Conservation (phyloP, 2,888 invertebrate genomes). For the Synanthedon myopaeformis region DNA sequence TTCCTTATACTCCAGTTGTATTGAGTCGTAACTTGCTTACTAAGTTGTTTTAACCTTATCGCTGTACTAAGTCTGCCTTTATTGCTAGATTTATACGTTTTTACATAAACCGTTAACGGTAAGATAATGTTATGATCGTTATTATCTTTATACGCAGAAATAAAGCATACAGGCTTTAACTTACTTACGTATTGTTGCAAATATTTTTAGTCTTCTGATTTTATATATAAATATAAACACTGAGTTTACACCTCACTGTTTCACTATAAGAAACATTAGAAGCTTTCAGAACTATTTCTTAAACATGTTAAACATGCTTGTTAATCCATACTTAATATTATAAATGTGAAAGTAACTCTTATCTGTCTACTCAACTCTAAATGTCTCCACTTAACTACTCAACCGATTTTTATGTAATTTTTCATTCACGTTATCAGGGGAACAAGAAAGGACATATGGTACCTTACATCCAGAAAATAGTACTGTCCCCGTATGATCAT, state of each 20-base stretch:
- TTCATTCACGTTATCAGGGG: too few species aligned
- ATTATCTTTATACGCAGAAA: background rate
- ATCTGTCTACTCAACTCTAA: too few species aligned
- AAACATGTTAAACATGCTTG: too few species aligned
- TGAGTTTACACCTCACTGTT: background rate
- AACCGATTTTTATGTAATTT: too few species aligned
- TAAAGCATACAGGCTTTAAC: background rate
- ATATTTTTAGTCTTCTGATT: background rate
- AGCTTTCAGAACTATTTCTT: too few species aligned
- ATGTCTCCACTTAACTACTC: too few species aligned
- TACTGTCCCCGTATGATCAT: too few species aligned
- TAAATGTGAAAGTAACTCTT: too few species aligned
- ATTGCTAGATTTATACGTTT: background rate
- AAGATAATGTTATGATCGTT: background rate
- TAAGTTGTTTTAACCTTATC: background rate
- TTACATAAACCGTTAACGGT: background rate
- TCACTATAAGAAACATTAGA: too few species aligned
- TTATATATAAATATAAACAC: background rate
- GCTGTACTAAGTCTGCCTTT: background rate
- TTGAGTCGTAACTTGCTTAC: constrained; percentile 3
- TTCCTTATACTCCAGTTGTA: constrained; percentile 2
- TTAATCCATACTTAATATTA: too few species aligned
- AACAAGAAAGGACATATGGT: too few species aligned
- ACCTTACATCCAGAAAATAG: too few species aligned
- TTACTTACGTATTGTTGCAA: background rate